Percentiles rank a stretch among this genome's conserved stretches.
These are phyloP conservation scores for Ischnura elegans DNA, from an alignment of 2,888 invertebrate species.

Conservation along the genomic window DNA sequence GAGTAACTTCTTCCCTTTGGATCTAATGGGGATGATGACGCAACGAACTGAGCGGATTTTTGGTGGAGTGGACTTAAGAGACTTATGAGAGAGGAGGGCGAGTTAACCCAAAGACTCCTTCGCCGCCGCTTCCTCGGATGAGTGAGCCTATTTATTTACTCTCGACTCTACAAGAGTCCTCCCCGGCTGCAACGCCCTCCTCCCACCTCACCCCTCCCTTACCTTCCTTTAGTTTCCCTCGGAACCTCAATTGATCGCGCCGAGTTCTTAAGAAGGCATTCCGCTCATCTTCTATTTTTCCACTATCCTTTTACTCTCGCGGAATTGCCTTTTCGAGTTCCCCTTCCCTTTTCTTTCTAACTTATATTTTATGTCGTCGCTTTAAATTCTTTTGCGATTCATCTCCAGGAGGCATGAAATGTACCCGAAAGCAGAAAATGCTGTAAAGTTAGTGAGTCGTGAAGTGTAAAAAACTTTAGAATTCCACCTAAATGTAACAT, in stretches of 20 bases:
- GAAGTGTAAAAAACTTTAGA: no score
- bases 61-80: slow-evolving; percentile 11
- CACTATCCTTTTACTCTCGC: neutral
- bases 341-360: neutral
- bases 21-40: slow-evolving; percentile 3
- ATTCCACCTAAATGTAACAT: no score
- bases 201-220: neutral
- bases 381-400: neutral
- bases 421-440: no score
- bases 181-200: neutral
- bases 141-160: neutral
- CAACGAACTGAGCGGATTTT: neutral
- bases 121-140: neutral
- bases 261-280: neutral
- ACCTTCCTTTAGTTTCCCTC: neutral
- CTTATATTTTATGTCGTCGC: neutral
- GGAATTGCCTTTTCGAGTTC: neutral
- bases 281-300: neutral
- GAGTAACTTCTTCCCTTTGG: neutral
- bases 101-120: neutral
- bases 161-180: neutral
- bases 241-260: neutral
- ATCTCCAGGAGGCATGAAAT: no score
- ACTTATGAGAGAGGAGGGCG: slow-evolving; percentile 10
- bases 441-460: no score